Evolutionary conservation across 1,140 invertebrate species (phyloP), one percentile per base, ranked within the genome.

Genomic region (Heterodera carotae): DNA sequence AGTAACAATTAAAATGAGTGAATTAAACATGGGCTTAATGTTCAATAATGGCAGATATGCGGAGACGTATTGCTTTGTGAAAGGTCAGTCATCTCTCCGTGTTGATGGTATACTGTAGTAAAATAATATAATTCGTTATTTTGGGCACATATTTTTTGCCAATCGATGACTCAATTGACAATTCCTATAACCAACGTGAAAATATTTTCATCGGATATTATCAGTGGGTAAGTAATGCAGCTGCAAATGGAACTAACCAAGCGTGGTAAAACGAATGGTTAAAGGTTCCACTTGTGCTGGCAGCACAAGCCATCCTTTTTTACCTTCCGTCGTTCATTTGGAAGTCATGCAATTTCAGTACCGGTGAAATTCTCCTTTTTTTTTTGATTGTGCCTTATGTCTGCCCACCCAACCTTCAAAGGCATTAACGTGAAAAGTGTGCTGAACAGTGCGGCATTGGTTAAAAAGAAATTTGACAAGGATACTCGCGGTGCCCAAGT

Each of bases 191-290:
- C 31, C 76, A 85, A 68, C 69, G 81, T 36, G 79, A 81, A 66
- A 74, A 78, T 69, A 73, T 69, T 56, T 68, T 79, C 71, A 75
- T 89, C 56, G 84, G 83, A 56, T 90, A 90, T 82, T 90, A 90
- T 80, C 90, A 90, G 77, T 90, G 90, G 90, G 89, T 90, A 33
- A 69, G 64, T 12, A n/a, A 43, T 43, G 39, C 6, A 25, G 15
- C 25, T 22, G 7, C 22, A 31, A 10, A 89, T 89, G 12, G 86
- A 90, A 75, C 10, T 1, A 39, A 76, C 2, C 12, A 12, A 75
- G 53, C 15, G 15, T 43, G 39, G 6, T 36, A 18, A 53, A 59
- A 12, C 25, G 0, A 74, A 29, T 73, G 18, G n/a, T 22, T 74
- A 75, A 53, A 79, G 78, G 68, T 81, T 18, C 81, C 81, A 6